Evolutionary conservation across 2,113 vertebrate species (phyloP), one percentile per base, ranked within the genome.

Genomic region (Pseudopipra pipra): DNA sequence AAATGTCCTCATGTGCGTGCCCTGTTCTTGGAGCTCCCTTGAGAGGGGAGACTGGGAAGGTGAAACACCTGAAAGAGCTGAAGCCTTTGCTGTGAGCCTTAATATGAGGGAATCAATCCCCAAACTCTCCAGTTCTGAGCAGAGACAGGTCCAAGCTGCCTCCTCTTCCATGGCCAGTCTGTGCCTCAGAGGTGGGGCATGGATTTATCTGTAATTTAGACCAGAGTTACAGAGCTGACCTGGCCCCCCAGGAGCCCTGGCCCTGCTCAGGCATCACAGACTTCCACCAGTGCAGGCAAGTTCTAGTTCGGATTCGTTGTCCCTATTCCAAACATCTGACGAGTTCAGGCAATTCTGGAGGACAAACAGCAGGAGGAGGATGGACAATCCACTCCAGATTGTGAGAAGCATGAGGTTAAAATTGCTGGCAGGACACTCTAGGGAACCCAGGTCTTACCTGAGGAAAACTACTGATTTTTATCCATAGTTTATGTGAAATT

Each of bases 371-470:
- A 21, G 1, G 3, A 43, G 37, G 55, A 72, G 58, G 24, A 13
- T 15, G 11, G 5, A 9, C 2, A 1, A 37, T 14, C 25, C 18
- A 1, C 46, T 58, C 7, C 28, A 27, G 67, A 12, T 24, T 4
- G 4, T 13, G 49, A 15, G n/a, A 30, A 25, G 4, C 4, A 3
- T 5, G 9, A 18, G 5, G 25, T 41, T 65, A 49, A 55, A 65
- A 25, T 3, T 52, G 8, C 31, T 28, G 22, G 6, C 30, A 37
- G 46, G 27, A 8, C 28, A 22, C 23, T 56, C 31, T 9, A 37
- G 35, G 54, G 28, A 74, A 19, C 13, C 5, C 6, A 13, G 10
- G 14, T 58, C 30, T 80, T 74, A 63, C 51, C 30, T 24, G 17
- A 11, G 59, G 61, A 39, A 92, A 54, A 55, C 4, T 15, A 9